phyloP scores from a whole-genome alignment of 2,797 vertebrate species.

The Cyclura pinguis region DNA sequence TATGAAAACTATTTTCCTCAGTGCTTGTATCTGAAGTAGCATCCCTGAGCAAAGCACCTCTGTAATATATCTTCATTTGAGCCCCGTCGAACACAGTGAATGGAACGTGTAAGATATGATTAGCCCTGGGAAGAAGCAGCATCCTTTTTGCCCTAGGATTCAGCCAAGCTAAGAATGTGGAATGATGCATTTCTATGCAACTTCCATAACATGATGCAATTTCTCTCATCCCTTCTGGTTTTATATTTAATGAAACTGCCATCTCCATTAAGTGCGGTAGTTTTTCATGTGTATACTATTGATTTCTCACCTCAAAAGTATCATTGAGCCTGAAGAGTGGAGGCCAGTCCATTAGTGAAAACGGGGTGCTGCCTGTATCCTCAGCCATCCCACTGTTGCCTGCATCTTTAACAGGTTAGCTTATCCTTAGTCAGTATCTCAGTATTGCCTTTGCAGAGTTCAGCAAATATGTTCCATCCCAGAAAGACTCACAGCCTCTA shows the following conservation, averaged over 20 bases:
- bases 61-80: conserved; percentile 24
- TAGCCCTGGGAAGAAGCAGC: conserved; percentile 19
- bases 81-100: neutral
- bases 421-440: neutral
- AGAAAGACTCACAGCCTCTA: neutral
- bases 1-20: conserved; percentile 9
- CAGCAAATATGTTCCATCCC: neutral
- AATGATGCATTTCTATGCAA: neutral
- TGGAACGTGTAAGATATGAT: conserved; percentile 39
- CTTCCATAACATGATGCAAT: neutral
- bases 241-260: conserved; percentile 32
- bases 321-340: neutral
- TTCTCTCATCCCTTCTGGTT: conserved; percentile 16
- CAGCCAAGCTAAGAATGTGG: conserved; percentile 6
- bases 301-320: conserved; percentile 27
- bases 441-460: neutral
- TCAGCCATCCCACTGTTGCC: neutral
- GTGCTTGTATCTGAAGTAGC: conserved; percentile 2
- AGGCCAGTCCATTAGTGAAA: neutral
- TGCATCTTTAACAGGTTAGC: neutral
- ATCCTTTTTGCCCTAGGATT: conserved; percentile 34
- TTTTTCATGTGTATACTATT: conserved; percentile 29
- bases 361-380: neutral
- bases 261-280: neutral
- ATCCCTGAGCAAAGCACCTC: neutral